Base-by-base conservation (phyloP, 2,113 vertebrate genomes). In the Actinemys pallida region DNA sequence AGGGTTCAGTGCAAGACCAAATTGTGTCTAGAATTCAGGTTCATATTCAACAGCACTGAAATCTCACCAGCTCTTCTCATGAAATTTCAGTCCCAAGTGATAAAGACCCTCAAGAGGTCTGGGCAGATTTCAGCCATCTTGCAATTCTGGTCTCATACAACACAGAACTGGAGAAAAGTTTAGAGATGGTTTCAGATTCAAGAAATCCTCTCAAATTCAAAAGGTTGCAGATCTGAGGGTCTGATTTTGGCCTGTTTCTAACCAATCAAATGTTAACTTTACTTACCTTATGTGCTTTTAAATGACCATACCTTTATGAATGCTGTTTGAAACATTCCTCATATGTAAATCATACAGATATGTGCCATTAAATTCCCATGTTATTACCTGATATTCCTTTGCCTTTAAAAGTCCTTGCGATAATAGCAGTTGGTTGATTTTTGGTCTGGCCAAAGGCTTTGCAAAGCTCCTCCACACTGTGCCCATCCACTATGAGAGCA, bases 401-500 rank as follows among this genome's bases (percentile, higher is more conserved):
- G 94, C 99, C 99, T 97, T 99, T 99, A 95, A 98, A 99, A 88
- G 99, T 99, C 98, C 99, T 99, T 90, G 99, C 99, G 45, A 99
- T 99, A 97, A 99, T 99, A 93, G 98, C 99, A 3, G 99, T 99
- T 19, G 99, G 99, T 90, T 99, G 99, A 96, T 99, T 98, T 90
- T 99, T 99, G 84, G 99, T 98, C 96, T 99, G 99, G 94, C 98
- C 99, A 50, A 99, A 98, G 93, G 99, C 99, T 97, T 99, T 99
- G 98, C 99, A 99, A 83, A 99, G 98, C 94, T 99, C 99, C 86
- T 99, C 99, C 97, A 99, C 99, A 1, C 99, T 99, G 98, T 99
- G 99, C 39, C 99, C 99, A 25, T 99, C 99, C 78, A 99, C 99
- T 1, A 99, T 98, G 94, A 99, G 98, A 53, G 99, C 96, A 20